Percentiles rank a stretch among this genome's conserved stretches.
These are phyloP conservation scores for Drosophila arawakana DNA, from an alignment of 1,140 invertebrate species.

Conservation along the genomic window DNA sequence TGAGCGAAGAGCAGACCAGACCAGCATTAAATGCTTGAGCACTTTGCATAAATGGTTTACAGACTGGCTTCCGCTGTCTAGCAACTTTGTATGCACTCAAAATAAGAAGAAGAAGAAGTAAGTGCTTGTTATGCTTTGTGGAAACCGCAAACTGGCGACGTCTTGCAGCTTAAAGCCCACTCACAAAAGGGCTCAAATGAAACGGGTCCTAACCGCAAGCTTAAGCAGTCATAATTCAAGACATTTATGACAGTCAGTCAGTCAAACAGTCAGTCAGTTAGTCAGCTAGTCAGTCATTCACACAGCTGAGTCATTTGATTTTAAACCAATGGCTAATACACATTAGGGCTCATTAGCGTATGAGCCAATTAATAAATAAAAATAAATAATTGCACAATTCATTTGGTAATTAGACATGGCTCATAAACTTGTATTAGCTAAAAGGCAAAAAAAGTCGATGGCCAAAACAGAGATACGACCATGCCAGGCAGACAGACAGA, in stretches of 20 bases:
- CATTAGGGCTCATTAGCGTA: conserved; percentile 69
- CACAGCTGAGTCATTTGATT: conserved; percentile 49
- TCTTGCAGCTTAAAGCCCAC: conserved; percentile 31
- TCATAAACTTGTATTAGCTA: conserved; percentile 81
- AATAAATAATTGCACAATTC: conserved; percentile 84
- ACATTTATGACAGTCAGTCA: conserved; percentile 62
- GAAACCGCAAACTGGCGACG: conserved; percentile 59
- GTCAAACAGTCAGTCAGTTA: conserved; percentile 25
- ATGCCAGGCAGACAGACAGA: conserved; percentile 28
- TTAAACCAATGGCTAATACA: conserved; percentile 4
- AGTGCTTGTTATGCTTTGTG: conserved; percentile 64
- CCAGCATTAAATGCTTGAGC: conserved; percentile 51
- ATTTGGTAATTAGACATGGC: conserved; percentile 83
- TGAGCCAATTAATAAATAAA: conserved; percentile 82
- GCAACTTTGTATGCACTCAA: conserved; percentile 62
- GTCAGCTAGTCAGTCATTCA: conserved; percentile 20
- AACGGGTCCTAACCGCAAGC: conserved; percentile 50
- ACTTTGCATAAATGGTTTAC: conserved; percentile 38
- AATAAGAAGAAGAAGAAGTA: conserved; percentile 4
- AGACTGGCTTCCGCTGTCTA: conserved; percentile 57
- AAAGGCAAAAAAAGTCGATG: conserved; percentile 59
- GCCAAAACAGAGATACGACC: conserved; percentile 44
- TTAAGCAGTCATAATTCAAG: conserved; percentile 64
- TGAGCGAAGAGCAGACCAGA: conserved; percentile 16
- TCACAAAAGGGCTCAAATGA: conserved; percentile 4